phyloP scores from a whole-genome alignment of 1,140 invertebrate genomes.

The Yoshiicerus persimilis region DNA sequence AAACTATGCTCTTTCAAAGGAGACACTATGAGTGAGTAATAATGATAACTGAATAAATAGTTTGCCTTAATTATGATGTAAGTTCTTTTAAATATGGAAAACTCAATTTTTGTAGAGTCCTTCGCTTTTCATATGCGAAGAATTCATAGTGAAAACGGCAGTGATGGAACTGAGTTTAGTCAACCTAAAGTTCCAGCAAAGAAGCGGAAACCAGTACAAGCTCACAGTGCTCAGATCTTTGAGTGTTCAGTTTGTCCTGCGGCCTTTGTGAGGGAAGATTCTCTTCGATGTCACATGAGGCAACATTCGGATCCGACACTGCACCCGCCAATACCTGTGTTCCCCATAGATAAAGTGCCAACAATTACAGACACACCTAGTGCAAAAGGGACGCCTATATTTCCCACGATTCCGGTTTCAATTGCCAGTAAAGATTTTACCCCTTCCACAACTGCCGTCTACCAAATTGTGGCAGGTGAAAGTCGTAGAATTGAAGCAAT shows the following conservation, averaged over 20 bases:
- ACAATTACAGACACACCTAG: not conserved
- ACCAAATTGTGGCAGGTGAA: not conserved
- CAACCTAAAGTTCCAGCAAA: not conserved
- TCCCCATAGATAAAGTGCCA: not conserved
- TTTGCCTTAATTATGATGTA: too few relatives aligned
- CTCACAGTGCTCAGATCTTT: not conserved
- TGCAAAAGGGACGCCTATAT: not conserved
- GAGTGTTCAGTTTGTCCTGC: slow-evolving; percentile 30
- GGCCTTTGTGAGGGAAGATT: slow-evolving; percentile 39
- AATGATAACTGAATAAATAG: too few relatives aligned
- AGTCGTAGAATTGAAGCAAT: not conserved
- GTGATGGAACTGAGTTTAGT: not conserved
- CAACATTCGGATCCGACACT: slow-evolving; percentile 35
- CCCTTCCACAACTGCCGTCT: not conserved
- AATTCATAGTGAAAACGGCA: not conserved
- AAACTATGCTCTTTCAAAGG: slow-evolving; percentile 29
- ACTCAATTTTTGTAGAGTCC: not conserved
- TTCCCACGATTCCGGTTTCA: not conserved
- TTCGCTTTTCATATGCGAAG: slow-evolving; percentile 32
- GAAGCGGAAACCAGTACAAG: not conserved
- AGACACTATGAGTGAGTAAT: slow-evolving; percentile 28
- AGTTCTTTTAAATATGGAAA: not conserved
- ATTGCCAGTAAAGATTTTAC: not conserved
- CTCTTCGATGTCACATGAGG: slow-evolving; percentile 38
- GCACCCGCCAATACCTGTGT: not conserved